phyloP scores from a whole-genome alignment of 92 coral and sea anemone species.

The Epizoanthus stellaris region DNA sequence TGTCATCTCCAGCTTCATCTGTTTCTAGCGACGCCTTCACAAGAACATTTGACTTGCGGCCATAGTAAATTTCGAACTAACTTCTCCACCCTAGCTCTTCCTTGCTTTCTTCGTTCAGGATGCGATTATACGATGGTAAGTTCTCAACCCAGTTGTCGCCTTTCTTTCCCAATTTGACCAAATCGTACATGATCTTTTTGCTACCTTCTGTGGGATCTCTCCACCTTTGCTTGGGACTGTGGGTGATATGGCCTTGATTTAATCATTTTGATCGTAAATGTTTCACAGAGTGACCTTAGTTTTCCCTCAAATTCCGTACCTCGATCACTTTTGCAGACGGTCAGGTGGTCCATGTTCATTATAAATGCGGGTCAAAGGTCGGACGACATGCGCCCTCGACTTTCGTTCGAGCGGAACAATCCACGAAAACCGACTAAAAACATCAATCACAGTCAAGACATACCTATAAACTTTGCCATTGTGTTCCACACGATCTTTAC shows the following conservation, averaged over 20 bases:
- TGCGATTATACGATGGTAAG: neutral
- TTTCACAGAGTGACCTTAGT: constrained; percentile 5
- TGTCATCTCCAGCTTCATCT: no score
- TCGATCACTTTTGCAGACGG: constrained; percentile 42
- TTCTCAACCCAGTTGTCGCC: constrained; percentile 39
- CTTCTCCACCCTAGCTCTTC: constrained; percentile 2
- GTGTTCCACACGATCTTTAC: constrained; percentile 16
- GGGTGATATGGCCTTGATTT: no score
- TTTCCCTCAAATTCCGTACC: constrained; percentile 43
- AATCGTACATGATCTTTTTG: constrained; percentile 45
- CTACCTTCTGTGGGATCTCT: constrained; percentile 47
- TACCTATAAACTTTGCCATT: constrained; percentile 37
- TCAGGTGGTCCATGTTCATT: constrained; percentile 48
- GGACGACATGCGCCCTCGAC: constrained; percentile 33
- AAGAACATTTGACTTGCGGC: neutral
- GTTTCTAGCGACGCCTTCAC: constrained; percentile 4
- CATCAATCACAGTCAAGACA: constrained; percentile 28
- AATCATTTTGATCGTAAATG: constrained; percentile 5
- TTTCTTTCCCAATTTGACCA: constrained; percentile 9
- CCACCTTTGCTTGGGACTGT: no score
- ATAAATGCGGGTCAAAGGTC: constrained; percentile 30
- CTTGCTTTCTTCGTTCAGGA: no score
- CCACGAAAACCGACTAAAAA: constrained; percentile 40
- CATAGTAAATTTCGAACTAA: constrained; percentile 39
- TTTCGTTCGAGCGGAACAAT: constrained; percentile 21